Conservation (phyloP, 2,888 invertebrate species). For the Andrena camellia region DNA sequence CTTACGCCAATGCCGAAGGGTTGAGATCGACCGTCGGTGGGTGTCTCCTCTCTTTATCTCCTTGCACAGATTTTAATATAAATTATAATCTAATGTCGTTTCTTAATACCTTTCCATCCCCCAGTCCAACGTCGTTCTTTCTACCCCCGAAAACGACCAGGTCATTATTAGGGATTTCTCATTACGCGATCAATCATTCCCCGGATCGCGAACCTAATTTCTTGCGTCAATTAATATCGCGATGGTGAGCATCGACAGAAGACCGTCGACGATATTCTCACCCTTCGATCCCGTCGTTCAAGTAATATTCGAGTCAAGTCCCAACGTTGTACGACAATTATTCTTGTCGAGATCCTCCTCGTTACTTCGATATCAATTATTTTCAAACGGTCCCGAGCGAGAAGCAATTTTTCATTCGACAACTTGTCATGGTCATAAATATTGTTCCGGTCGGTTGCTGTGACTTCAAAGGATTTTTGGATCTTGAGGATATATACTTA, state of each 20-base stretch:
- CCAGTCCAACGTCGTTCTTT: conserved; percentile 60
- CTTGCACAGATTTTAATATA: conserved; percentile 85
- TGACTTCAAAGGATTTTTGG: no score
- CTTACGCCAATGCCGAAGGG: conserved; percentile 80
- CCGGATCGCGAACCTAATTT: conserved; percentile 81
- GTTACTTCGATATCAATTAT: conserved; percentile 2
- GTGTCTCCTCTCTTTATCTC: conserved; percentile 83
- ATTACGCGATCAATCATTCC: conserved; percentile 84
- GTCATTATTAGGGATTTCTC: conserved; percentile 84
- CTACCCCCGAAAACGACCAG: conserved; percentile 76
- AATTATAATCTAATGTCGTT: conserved; percentile 85
- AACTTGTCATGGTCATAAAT: no score
- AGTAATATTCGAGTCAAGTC: conserved; percentile 45
- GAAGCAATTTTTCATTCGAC: no score
- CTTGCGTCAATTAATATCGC: conserved; percentile 83
- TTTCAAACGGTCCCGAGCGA: background rate
- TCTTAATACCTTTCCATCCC: conserved; percentile 82
- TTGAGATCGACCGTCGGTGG: conserved; percentile 77
- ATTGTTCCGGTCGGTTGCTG: no score
- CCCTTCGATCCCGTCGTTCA: conserved; percentile 57
- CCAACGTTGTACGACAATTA: conserved; percentile 38
- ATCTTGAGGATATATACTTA: no score
- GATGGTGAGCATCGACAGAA: conserved; percentile 71
- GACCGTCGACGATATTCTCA: conserved; percentile 57
- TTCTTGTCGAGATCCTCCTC: conserved; percentile 3